phyloP scores from a whole-genome alignment of 2,888 invertebrate species.

The Hoplodrina ambigua region DNA sequence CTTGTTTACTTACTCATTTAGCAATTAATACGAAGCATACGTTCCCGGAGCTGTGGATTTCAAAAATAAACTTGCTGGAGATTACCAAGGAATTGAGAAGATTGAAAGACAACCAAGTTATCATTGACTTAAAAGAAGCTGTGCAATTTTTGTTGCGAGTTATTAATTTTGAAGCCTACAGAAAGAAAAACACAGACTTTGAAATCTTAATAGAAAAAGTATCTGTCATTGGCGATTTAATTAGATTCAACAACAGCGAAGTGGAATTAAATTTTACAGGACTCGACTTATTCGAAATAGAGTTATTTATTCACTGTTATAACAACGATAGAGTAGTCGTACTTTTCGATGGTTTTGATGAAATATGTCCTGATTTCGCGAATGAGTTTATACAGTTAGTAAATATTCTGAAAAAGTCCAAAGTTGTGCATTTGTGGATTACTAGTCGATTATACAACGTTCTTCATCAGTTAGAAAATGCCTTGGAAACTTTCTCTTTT shows the following conservation, averaged over 20 bases:
- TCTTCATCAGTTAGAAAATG: constrained; percentile 51
- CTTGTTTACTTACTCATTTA: constrained; percentile 56
- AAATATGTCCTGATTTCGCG: constrained; percentile 59
- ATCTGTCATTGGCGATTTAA: not conserved
- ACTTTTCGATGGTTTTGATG: constrained; percentile 61
- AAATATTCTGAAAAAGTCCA: constrained; percentile 33
- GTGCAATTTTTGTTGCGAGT: constrained; percentile 25
- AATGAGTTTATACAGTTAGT: constrained; percentile 44
- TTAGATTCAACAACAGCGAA: not conserved
- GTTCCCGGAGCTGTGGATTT: constrained; percentile 46
- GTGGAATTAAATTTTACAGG: constrained; percentile 3
- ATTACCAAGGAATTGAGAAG: constrained; percentile 13
- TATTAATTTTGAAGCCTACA: constrained; percentile 12
- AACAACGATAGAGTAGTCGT: constrained; percentile 41
- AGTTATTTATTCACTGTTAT: constrained; percentile 42
- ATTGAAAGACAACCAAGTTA: constrained; percentile 18
- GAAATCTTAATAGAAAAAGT: constrained; percentile 3
- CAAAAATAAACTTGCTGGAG: constrained; percentile 56
- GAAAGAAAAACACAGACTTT: not conserved
- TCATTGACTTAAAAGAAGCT: constrained; percentile 10
- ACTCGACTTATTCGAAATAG: constrained; percentile 32
- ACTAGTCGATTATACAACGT: constrained; percentile 52
- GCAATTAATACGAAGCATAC: constrained; percentile 51
- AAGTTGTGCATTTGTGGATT: constrained; percentile 50
- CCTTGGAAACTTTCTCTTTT: constrained; percentile 51